Conservation (phyloP, 2,113 vertebrate genomes). For the Ophthalmotilapia sp. region DNA sequence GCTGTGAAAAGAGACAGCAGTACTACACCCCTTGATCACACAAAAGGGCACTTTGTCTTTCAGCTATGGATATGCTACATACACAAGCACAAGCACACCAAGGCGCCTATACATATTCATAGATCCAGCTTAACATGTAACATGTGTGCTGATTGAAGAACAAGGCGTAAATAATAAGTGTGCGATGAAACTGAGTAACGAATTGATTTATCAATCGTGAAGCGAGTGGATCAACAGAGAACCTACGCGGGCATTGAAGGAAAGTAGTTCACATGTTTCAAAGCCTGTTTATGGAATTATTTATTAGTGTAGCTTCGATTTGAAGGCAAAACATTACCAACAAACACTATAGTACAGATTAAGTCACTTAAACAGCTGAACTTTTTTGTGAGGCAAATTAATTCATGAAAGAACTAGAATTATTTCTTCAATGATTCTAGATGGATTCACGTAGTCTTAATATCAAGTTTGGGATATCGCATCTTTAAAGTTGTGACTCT, state of each 20-base stretch:
- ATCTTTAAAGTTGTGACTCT: background rate
- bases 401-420: background rate
- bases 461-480: background rate
- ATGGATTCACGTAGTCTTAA: background rate
- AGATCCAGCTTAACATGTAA: background rate
- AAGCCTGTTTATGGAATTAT: background rate
- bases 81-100: background rate
- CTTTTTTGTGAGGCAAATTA: background rate
- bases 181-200: background rate
- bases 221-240: background rate
- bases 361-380: background rate
- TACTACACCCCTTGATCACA: constrained; percentile 32
- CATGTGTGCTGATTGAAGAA: background rate
- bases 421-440: background rate
- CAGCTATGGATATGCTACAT: background rate
- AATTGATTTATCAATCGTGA: background rate
- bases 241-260: background rate
- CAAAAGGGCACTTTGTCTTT: constrained; percentile 40
- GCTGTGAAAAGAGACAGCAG: constrained; percentile 39
- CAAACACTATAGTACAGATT: background rate
- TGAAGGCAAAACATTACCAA: background rate
- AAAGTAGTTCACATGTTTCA: background rate
- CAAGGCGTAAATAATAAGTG: background rate
- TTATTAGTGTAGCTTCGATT: background rate
- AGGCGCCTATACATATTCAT: background rate